Evolutionary conservation across 2,113 vertebrate species (phyloP).

Genomic region (Nipponia nippon): DNA sequence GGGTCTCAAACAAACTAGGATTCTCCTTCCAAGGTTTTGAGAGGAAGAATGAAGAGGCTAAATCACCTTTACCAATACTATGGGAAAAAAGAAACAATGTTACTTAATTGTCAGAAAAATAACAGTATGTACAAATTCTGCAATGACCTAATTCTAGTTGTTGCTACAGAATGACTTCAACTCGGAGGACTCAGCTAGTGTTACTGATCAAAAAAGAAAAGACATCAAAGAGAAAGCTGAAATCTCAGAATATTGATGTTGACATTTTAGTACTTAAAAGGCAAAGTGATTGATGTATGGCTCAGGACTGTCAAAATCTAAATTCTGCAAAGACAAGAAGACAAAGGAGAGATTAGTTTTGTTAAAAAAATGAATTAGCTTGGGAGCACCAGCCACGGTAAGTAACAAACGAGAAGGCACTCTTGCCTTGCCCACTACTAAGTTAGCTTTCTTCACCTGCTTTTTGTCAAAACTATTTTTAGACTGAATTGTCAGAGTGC

Average conservation of each 20-base stretch:
- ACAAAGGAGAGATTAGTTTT: background rate
- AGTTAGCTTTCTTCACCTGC: background rate
- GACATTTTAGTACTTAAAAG: background rate
- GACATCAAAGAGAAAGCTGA: background rate
- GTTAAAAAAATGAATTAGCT: background rate
- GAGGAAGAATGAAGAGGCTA: background rate
- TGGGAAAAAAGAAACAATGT: background rate
- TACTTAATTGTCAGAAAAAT: background rate
- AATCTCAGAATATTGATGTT: background rate
- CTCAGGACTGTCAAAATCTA: conserved; percentile 2
- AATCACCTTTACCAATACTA: background rate
- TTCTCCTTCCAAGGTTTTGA: background rate
- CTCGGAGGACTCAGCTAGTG: background rate
- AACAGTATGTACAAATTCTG: background rate
- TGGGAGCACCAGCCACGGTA: background rate
- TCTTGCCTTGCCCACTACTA: background rate
- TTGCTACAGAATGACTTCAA: background rate
- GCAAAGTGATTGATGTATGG: background rate
- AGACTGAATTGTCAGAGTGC: background rate
- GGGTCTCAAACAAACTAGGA: background rate
- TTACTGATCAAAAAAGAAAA: background rate
- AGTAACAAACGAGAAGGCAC: background rate
- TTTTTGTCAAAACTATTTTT: background rate
- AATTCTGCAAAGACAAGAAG: background rate
- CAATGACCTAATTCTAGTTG: background rate